Evolutionary conservation across 2,113 vertebrate species (phyloP).

Genomic region (Petroica traversi): DNA sequence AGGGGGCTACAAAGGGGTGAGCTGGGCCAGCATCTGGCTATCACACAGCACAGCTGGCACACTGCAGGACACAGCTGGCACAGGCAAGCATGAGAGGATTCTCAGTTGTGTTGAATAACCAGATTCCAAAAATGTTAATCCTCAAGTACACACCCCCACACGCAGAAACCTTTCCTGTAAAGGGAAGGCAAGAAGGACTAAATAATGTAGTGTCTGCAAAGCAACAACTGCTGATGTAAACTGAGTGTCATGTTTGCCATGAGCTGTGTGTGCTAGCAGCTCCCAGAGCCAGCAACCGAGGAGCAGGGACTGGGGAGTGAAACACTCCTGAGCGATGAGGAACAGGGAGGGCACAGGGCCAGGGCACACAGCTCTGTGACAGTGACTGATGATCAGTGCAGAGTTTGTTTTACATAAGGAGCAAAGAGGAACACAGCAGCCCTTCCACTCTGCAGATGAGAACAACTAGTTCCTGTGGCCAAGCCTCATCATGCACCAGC

Average conservation of each 20-base stretch:
- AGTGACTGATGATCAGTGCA: not conserved
- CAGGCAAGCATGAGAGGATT: not conserved
- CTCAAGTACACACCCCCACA: not conserved
- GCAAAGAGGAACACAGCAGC: not conserved
- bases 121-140: not conserved
- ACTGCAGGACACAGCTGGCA: fast-evolving
- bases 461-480: not conserved
- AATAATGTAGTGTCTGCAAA: fast-evolving
- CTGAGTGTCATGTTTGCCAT: not conserved
- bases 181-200: not conserved
- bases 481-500: too few relatives aligned
- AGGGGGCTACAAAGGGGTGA: not conserved
- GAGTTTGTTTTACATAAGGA: not conserved
- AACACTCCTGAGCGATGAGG: fast-evolving
- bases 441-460: not conserved
- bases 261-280: not conserved
- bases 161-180: not conserved
- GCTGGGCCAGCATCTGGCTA: not conserved
- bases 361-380: not conserved
- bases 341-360: not conserved
- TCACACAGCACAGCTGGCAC: not conserved
- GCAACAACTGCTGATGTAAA: not conserved
- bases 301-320: not conserved
- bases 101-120: not conserved
- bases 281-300: fast-evolving